Percentiles rank a stretch among this genome's conserved stretches.
phyloP scores from a whole-genome alignment of 2,888 invertebrate species.

The Tetanocera ferruginea region DNA sequence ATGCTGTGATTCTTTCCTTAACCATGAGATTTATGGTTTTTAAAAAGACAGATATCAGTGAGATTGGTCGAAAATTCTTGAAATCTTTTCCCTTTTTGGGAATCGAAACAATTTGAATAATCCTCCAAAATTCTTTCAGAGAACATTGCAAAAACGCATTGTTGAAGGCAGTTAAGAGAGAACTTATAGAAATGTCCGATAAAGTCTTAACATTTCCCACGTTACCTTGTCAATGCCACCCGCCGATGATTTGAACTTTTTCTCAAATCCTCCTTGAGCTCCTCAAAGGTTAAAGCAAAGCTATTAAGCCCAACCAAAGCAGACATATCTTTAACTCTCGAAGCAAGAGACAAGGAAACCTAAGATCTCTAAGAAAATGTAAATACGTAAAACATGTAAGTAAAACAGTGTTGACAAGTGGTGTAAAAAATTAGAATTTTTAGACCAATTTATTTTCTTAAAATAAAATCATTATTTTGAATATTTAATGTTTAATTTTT shows the following conservation, averaged over 20 bases:
- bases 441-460: too few relatives aligned
- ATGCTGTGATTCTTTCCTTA: neutral
- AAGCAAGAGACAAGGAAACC: neutral
- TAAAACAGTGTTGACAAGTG: too few relatives aligned
- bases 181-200: neutral
- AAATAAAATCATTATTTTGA: too few relatives aligned
- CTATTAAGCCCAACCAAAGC: neutral
- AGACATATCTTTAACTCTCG: neutral
- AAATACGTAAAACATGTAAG: too few relatives aligned
- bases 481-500: too few relatives aligned
- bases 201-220: slow-evolving; percentile 14
- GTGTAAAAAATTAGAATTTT: too few relatives aligned
- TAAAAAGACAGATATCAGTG: too few relatives aligned
- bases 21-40: slow-evolving; percentile 32
- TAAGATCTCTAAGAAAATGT: too few relatives aligned
- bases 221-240: neutral
- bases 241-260: neutral
- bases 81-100: slow-evolving; percentile 1
- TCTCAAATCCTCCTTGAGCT: too few relatives aligned
- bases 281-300: neutral
- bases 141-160: neutral
- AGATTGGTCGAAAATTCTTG: slow-evolving; percentile 29
- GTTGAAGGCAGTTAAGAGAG: neutral
- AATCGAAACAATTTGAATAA: slow-evolving; percentile 26
- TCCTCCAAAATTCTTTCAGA: slow-evolving; percentile 14